Conservation (phyloP, 1,140 invertebrate genomes). For the Rhagoletis pomonella region DNA sequence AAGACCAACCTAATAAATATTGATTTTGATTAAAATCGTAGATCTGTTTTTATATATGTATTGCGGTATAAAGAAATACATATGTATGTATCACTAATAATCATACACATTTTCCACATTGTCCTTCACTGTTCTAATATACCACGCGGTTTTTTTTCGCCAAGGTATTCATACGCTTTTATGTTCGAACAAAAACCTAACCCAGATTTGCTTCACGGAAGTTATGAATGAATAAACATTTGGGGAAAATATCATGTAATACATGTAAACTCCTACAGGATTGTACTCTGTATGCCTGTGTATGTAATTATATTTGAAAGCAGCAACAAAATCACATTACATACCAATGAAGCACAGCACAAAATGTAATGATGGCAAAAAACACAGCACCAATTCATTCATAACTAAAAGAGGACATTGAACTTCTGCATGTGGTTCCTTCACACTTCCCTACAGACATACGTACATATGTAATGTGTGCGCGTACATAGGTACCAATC, state of each 20-base stretch:
- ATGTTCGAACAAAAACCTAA: not conserved
- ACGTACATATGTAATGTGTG: not conserved
- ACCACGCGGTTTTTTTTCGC: not conserved
- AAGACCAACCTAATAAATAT: too few relatives aligned
- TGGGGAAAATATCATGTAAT: not conserved
- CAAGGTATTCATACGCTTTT: not conserved
- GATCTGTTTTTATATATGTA: too few relatives aligned
- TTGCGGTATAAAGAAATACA: too few relatives aligned
- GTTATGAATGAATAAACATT: conserved; percentile 33
- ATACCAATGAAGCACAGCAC: not conserved
- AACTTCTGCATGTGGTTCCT: not conserved
- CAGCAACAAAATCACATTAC: not conserved
- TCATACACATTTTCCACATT: not conserved
- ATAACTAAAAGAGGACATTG: conserved; percentile 45
- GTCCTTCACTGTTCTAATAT: not conserved
- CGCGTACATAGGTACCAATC: too few relatives aligned
- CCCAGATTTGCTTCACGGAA: conserved; percentile 32
- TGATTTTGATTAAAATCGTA: too few relatives aligned
- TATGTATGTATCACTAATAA: too few relatives aligned
- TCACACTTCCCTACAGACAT: not conserved
- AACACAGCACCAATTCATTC: conserved; percentile 32
- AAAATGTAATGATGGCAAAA: conserved; percentile 5
- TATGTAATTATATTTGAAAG: not conserved
- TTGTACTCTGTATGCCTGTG: not conserved
- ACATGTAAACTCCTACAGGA: not conserved